Evolutionary conservation across 2,797 vertebrate genomes (phyloP).

Genomic region (Labroides dimidiatus): DNA sequence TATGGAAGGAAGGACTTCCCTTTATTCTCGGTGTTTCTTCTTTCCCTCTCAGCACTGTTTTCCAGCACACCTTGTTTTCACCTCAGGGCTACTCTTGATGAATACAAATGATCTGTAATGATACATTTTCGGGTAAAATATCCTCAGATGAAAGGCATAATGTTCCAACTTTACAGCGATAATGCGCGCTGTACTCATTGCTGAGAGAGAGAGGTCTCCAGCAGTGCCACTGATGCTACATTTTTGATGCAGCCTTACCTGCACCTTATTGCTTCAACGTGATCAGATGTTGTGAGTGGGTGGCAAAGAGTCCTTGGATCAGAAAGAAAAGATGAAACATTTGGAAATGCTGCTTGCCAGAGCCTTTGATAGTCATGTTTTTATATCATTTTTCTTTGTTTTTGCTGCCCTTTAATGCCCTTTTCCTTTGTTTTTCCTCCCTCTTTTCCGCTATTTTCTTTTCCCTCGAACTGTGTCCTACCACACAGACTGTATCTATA

Average conservation of each 20-base stretch:
- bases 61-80: conserved; percentile 27
- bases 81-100: conserved; percentile 26
- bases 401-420: neutral
- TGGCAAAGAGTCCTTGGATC: conserved; percentile 40
- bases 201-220: conserved; percentile 9
- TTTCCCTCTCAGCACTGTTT: conserved; percentile 2
- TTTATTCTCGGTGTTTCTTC: conserved; percentile 1
- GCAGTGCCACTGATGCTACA: conserved; percentile 7
- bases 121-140: conserved; percentile 41
- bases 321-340: conserved; percentile 37
- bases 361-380: conserved; percentile 17
- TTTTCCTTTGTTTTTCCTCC: neutral
- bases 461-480: neutral
- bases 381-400: neutral
- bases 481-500: neutral
- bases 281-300: conserved; percentile 41
- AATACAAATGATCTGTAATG: conserved; percentile 41
- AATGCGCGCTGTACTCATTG: conserved; percentile 7
- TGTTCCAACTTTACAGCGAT: conserved; percentile 9
- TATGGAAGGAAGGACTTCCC: conserved; percentile 20
- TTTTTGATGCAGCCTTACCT: conserved; percentile 39
- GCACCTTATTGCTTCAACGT: conserved; percentile 22
- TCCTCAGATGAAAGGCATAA: conserved; percentile 24
- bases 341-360: conserved; percentile 26
- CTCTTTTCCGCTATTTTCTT: conserved; percentile 4